These are phyloP conservation scores for Andricus curvator DNA, from an alignment of 2,888 invertebrate genomes.

Conservation along the genomic window DNA sequence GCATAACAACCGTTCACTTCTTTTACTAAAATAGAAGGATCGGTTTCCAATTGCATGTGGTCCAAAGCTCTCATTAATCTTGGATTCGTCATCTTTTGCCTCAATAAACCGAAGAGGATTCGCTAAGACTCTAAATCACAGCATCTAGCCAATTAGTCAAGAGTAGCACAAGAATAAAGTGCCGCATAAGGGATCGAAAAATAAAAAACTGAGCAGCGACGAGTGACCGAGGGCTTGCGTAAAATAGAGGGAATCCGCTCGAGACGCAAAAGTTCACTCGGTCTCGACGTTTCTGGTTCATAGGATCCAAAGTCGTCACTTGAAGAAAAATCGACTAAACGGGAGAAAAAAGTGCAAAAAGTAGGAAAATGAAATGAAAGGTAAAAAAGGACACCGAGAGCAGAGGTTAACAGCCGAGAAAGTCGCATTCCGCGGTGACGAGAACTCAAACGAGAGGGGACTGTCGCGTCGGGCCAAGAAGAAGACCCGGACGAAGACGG, in stretches of 20 bases:
- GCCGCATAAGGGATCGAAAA: constrained; percentile 35
- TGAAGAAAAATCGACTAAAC: constrained; percentile 42
- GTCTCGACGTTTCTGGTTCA: constrained; percentile 45
- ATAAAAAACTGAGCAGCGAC: constrained; percentile 28
- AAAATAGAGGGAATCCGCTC: constrained; percentile 46
- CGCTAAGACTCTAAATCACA: background rate
- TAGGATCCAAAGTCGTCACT: constrained; percentile 48
- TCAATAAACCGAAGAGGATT: background rate
- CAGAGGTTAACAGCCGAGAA: constrained; percentile 57
- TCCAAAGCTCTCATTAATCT: background rate
- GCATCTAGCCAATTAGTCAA: constrained; percentile 29
- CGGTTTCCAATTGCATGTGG: background rate
- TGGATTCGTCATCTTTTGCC: background rate
- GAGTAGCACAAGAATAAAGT: constrained; percentile 16
- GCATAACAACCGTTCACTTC: no score
- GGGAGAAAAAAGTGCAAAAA: constrained; percentile 41
- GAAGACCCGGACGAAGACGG: constrained; percentile 41
- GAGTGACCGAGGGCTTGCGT: constrained; percentile 27
- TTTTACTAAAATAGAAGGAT: background rate
- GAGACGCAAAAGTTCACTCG: constrained; percentile 51
- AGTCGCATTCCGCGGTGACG: constrained; percentile 49
- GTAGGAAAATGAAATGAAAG: background rate
- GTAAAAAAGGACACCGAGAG: constrained; percentile 40
- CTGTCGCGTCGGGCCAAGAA: constrained; percentile 21
- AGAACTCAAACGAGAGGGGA: constrained; percentile 45